Evolutionary conservation across 2,113 vertebrate genomes (phyloP).

Genomic region (Egretta garzetta): DNA sequence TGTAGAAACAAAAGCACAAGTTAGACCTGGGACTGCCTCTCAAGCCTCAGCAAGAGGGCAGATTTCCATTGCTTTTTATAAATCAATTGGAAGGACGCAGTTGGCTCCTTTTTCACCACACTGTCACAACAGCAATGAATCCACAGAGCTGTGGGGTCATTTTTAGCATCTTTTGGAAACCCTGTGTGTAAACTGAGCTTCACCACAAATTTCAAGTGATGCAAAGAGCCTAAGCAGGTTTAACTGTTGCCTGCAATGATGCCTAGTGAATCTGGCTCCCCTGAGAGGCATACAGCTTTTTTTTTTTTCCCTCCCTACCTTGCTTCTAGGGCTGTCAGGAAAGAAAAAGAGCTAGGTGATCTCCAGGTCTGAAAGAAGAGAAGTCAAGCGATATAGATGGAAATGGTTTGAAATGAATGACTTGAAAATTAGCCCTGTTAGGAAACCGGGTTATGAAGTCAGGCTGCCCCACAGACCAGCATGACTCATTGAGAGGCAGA

Average conservation of each 20-base stretch:
- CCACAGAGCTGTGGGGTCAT: not conserved
- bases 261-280: not conserved
- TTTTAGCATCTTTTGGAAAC: not conserved
- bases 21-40: not conserved
- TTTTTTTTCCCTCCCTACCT: not conserved
- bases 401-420: not conserved
- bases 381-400: not conserved
- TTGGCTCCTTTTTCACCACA: not conserved
- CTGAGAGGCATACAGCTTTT: not conserved
- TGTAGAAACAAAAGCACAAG: not conserved
- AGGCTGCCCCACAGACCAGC: not conserved
- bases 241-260: not conserved
- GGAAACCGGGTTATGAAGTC: not conserved
- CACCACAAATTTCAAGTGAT: not conserved
- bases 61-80: not conserved
- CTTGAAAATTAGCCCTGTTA: not conserved
- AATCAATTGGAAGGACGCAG: not conserved
- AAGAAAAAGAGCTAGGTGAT: not conserved
- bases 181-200: not conserved
- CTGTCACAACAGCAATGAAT: not conserved
- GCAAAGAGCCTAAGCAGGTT: not conserved
- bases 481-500: constrained; percentile 25
- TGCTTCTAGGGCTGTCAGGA: not conserved
- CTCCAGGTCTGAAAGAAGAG: not conserved
- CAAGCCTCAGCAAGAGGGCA: not conserved